Conservation (phyloP, 2,888 invertebrate genomes). For the Diogma glabrata region DNA sequence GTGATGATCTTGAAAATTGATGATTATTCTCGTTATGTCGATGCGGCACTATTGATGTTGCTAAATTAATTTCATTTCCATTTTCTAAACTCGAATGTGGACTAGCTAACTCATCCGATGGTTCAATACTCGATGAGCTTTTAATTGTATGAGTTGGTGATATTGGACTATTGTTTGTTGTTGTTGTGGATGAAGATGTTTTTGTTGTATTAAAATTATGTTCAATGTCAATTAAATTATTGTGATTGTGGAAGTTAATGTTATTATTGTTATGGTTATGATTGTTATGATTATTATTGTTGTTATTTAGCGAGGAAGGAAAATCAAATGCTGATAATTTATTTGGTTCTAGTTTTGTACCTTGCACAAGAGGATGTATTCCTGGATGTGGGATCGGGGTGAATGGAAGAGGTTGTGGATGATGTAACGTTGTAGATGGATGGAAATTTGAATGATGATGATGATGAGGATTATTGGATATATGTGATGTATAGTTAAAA, state of each 20-base stretch:
- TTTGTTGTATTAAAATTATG: conserved; percentile 1
- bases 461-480: conserved; percentile 21
- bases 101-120: conserved; percentile 27
- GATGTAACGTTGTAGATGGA: conserved; percentile 24
- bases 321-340: conserved; percentile 24
- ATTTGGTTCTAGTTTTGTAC: conserved; percentile 32
- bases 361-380: conserved; percentile 30
- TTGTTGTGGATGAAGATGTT: neutral
- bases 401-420: conserved; percentile 23
- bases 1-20: conserved; percentile 17
- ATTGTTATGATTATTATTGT: conserved; percentile 7
- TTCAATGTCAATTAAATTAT: conserved; percentile 4
- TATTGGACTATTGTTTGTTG: conserved; percentile 22
- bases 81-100: conserved; percentile 22
- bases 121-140: conserved; percentile 34
- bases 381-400: conserved; percentile 31
- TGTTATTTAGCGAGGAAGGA: conserved; percentile 17
- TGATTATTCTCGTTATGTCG: neutral
- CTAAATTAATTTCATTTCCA: neutral
- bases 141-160: conserved; percentile 33
- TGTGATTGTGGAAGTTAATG: neutral
- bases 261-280: conserved; percentile 1
- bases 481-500: conserved; percentile 36
- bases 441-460: conserved; percentile 20
- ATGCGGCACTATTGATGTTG: conserved; percentile 1